Evolutionary conservation across 2,888 invertebrate genomes (phyloP), one percentile per base, ranked within the genome.

Genomic region (Melinaea marsaeus): DNA sequence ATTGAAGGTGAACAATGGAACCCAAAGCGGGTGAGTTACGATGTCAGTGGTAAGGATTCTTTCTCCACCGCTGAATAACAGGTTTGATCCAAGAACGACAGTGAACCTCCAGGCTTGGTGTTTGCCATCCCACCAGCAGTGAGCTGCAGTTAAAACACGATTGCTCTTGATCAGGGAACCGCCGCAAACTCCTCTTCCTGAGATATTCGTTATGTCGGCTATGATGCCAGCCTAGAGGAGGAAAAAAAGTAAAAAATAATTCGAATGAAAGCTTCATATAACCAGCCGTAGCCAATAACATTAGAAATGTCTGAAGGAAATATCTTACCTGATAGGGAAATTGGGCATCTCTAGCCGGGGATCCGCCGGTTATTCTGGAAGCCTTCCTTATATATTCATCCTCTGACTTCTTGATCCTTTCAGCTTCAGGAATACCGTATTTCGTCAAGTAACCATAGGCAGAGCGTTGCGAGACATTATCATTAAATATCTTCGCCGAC

Each of bases 121-220:
- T 59, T 76, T 66, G 0, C 89, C 90, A 4, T 89, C 90, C 76
- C 78, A 86, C 89, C 88, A 90, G 74, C 89, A 89, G 61, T 90
- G 89, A 0, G 88, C 89, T 0, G 89, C 90, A 0, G 88, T 87
- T 0, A 90, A 71, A 7, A 88, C 79, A 5, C 84, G 71, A 0
- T 77, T 85, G 47, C 73, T 71, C 4, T 88, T 86, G 35, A 89
- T 67, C 2, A 90, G 75, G 2, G 86, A 78, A 0, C 89, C 89
- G 0, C 89, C 88, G 35, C 90, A 90, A 11, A 89, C 70, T 5
- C n/a, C 51, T 32, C 3, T 22, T 32, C 51, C 51, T 7, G 32
- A n/a, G 6, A 51, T 11, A 32, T 51, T 51, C 2, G 32, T 22
- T 51, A 51, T 5, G 6, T 51, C 51, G 9, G 51, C 22, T 22